Base-by-base conservation (phyloP, 2,888 invertebrate genomes). In the Drosophila recens region DNA sequence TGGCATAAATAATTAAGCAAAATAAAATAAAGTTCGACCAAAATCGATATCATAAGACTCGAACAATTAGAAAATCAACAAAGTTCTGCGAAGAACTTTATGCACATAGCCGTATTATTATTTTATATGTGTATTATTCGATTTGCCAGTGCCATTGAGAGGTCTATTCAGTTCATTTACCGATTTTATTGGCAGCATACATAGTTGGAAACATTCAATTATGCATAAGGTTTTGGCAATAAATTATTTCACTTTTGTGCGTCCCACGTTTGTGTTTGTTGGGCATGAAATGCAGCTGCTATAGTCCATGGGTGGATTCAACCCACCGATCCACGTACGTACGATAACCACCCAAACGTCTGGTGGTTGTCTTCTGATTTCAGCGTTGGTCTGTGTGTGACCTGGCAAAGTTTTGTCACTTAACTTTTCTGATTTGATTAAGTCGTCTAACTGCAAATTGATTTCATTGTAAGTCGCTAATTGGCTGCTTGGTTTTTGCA, bases 341-440 rank as follows among this genome's bases (percentile, higher is more conserved):
- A 23, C 13, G 13, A 27, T 13, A 15, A 48, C 11, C 48, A 15
- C 33, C 30, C 15, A 33, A 33, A 3, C 36, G 23, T 51, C 56
- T 27, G 46, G 45, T 36, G 57, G 20, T 45, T 34, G 34, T 48
- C 59, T 49, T 59, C 42, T 27, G 36, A 17, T 43, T 51, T 10
- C 38, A 40, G 30, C 58, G 43, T 30, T 52, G 52, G 51, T 53
- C 65, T 56, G 45, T 53, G 52, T 56, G 45, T 51, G 52, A 40
- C 58, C 74, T 61, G 45, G 38, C 52, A 78, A 87, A 80, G 70
- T 85, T 85, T 71, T 82, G 80, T 87, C 84, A 71, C 82, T 74
- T 72, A 87, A 85, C 84, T 87, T 85, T 87, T 68, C 70, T 75
- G 78, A 87, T 80, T 85, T 80, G 82, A 84, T 85, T 84, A 87